Evolutionary conservation across 2,888 invertebrate genomes (phyloP).

Genomic region (Caenorhabditis becei): DNA sequence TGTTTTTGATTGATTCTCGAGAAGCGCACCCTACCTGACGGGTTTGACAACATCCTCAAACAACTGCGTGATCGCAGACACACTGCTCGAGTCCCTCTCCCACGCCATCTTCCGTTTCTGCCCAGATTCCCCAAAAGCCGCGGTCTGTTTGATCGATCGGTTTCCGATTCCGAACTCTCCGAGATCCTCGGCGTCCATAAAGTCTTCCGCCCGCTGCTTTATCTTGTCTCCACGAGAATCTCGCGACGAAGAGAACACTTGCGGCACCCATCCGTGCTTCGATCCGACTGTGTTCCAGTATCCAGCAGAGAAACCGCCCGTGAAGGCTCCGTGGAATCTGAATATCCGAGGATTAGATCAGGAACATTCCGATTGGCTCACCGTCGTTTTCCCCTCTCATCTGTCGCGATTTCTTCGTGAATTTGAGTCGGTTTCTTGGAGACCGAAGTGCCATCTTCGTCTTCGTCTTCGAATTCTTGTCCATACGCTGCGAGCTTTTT

Average conservation of each 20-base stretch:
- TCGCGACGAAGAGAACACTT: constrained; percentile 92
- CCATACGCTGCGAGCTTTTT: constrained; percentile 74
- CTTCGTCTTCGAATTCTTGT: constrained; percentile 77
- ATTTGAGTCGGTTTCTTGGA: constrained; percentile 85
- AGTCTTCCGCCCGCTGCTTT: constrained; percentile 90
- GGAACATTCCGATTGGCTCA: constrained; percentile 81
- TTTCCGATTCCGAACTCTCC: constrained; percentile 97
- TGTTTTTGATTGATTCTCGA: too few species aligned
- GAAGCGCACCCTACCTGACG: constrained; percentile 72
- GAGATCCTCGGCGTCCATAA: constrained; percentile 96
- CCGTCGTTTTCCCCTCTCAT: constrained; percentile 91
- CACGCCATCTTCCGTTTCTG: constrained; percentile 73
- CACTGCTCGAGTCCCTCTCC: constrained; percentile 70
- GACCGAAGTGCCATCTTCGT: constrained; percentile 71
- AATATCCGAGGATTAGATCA: constrained; percentile 4
- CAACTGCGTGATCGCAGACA: constrained; percentile 62
- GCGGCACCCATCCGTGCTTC: constrained; percentile 93
- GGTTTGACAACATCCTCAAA: constrained; percentile 75
- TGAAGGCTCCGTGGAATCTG: constrained; percentile 96
- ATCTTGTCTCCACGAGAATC: constrained; percentile 85
- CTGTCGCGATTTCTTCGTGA: constrained; percentile 91
- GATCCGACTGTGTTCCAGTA: constrained; percentile 97
- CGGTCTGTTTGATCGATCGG: constrained; percentile 88
- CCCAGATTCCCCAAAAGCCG: constrained; percentile 85
- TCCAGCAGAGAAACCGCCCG: constrained; percentile 97